phyloP scores from a whole-genome alignment of 2,113 vertebrate genomes.

The Rattus rattus region DNA sequence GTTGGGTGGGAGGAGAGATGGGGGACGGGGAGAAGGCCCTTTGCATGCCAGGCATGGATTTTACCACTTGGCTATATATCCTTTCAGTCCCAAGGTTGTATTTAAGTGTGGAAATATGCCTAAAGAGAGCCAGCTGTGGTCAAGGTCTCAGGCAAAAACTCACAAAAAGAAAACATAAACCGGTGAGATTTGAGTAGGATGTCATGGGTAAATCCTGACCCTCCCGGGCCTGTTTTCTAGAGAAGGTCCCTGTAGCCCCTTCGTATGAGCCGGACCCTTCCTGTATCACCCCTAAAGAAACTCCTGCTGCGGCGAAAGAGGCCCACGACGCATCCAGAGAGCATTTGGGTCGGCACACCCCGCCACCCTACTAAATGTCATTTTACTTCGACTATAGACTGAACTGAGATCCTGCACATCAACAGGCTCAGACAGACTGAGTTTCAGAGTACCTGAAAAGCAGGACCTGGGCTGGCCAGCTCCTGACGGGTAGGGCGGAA shows the following conservation, averaged over 20 bases:
- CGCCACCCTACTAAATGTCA: background rate
- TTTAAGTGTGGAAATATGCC: background rate
- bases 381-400: background rate
- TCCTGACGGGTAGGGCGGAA: background rate
- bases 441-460: fast-evolving
- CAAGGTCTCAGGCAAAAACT: conserved; percentile 78
- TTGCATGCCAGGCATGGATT: background rate
- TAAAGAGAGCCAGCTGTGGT: background rate
- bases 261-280: background rate
- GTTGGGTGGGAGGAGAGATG: background rate
- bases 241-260: background rate
- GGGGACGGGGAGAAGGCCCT: no score
- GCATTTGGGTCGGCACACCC: background rate
- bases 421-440: fast-evolving
- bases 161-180: background rate
- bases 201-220: background rate
- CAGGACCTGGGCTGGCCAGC: fast-evolving
- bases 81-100: background rate
- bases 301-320: background rate
- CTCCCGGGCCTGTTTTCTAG: background rate
- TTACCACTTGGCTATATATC: background rate
- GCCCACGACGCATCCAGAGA: background rate
- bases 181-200: background rate
- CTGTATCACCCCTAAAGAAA: background rate
- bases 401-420: background rate